Evolutionary conservation across 1,140 invertebrate species (phyloP).

Genomic region (Pseudomyrmex cubaensis): DNA sequence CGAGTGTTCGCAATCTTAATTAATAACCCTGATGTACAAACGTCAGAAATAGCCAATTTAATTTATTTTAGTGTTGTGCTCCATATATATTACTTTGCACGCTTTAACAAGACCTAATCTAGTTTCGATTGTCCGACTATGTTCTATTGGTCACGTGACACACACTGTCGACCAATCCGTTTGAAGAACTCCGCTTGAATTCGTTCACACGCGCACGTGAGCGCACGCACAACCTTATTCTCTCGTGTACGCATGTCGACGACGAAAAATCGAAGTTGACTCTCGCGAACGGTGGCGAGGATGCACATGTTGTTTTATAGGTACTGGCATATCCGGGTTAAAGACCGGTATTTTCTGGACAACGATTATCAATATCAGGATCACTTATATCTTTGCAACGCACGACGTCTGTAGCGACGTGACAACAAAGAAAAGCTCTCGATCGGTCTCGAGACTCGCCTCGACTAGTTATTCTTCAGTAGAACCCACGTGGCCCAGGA

Average conservation of each 20-base stretch:
- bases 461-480: constrained; percentile 12
- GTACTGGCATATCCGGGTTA: constrained; percentile 15
- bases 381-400: constrained; percentile 27
- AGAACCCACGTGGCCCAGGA: constrained; percentile 53
- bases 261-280: neutral
- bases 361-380: constrained; percentile 47
- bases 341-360: neutral
- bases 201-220: neutral
- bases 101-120: neutral
- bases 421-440: neutral
- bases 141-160: constrained; percentile 11
- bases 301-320: constrained; percentile 31
- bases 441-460: constrained; percentile 3
- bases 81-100: neutral
- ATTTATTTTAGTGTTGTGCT: constrained; percentile 43
- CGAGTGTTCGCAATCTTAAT: too few relatives aligned
- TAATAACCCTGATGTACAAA: neutral
- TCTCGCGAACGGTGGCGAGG: neutral
- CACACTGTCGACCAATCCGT: constrained; percentile 10
- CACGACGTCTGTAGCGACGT: constrained; percentile 25
- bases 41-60: neutral
- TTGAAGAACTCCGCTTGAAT: neutral
- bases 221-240: constrained; percentile 5
- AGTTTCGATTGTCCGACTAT: neutral
- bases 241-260: constrained; percentile 25